Base-by-base conservation (phyloP, 2,797 vertebrate genomes). In the Siniperca scherzeri region DNA sequence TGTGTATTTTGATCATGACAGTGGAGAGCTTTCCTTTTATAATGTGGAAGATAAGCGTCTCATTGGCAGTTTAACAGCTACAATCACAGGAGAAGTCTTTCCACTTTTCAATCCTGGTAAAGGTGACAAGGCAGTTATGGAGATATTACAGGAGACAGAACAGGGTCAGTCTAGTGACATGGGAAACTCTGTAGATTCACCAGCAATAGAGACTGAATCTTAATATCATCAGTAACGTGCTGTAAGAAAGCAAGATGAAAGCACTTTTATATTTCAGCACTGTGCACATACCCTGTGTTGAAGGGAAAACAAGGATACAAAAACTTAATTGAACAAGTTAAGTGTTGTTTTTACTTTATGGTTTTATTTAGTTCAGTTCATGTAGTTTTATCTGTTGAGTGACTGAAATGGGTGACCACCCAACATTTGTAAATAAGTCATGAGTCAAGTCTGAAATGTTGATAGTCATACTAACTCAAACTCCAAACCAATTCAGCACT, bases 31-130 rank as follows among this genome's bases (percentile, higher is more conserved):
- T 50, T 87, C 82, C 5, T 95, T 96, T 81, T 93, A 93, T 66
- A 60, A 91, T 25, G 90, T 87, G 4, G 76, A 83, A 1, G 0
- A 78, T 0, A 0, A 66, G 0, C 8, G 27, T 42, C 33, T 76
- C n/a, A 91, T 95, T 55, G 72, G 82, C 8, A 91, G 70, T 48
- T 53, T 95, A 2, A 40, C 0, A 0, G 3, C 5, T 2, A 14
- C 0, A 1, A 94, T 94, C 69, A 46, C 0, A 0, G 77, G 27
- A 7, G 1, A 60, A 1, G 62, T 95, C 10, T 90, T 86, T 80
- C 94, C 95, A 11, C 53, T 95, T 33, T 95, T 95, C 72, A 95
- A 95, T 67, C 94, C 95, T 53, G 91, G 93, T 1, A 72, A 19
- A 71, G 36, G 55, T 10, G 94, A 96, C n/a, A 0, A 0, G 0